phyloP scores from a whole-genome alignment of 2,113 vertebrate species.

The Paramisgurnus dabryanus region DNA sequence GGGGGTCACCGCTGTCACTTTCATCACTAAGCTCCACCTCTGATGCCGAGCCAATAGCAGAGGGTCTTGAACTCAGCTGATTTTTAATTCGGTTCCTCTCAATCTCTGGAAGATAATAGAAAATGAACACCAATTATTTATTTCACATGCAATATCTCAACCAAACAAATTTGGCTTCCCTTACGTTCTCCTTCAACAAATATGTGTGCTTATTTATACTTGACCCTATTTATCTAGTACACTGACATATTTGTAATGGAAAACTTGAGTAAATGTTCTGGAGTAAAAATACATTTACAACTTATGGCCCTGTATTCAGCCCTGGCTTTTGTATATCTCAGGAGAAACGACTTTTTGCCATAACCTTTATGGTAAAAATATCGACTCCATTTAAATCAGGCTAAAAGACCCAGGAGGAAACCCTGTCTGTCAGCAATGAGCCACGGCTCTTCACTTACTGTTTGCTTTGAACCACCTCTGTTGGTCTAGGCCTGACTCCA shows the following conservation, averaged over 20 bases:
- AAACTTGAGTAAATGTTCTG: no score
- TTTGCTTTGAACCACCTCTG: constrained; percentile 74
- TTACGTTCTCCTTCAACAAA: no score
- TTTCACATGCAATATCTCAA: no score
- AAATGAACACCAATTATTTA: not conserved
- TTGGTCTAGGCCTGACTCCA: constrained; percentile 71
- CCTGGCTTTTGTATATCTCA: not conserved
- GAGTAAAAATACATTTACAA: no score
- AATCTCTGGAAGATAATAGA: constrained; percentile 58
- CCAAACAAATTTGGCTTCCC: not conserved
- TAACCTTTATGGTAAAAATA: constrained; percentile 36
- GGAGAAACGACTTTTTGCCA: constrained; percentile 1
- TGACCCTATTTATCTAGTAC: no score
- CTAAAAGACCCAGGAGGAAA: constrained; percentile 57
- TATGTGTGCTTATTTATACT: no score
- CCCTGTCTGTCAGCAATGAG: constrained; percentile 55
- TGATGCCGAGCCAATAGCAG: constrained; percentile 52
- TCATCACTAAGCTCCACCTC: constrained; percentile 75
- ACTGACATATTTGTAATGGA: no score
- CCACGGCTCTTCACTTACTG: constrained; percentile 71
- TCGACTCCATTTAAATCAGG: constrained; percentile 59
- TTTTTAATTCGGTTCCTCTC: constrained; percentile 67
- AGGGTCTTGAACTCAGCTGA: constrained; percentile 55
- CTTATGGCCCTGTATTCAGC: not conserved
- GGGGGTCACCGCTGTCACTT: constrained; percentile 63